Evolutionary conservation across 2,113 vertebrate species (phyloP), one percentile per base, ranked within the genome.

Genomic region (Gnathochromis pfefferi): DNA sequence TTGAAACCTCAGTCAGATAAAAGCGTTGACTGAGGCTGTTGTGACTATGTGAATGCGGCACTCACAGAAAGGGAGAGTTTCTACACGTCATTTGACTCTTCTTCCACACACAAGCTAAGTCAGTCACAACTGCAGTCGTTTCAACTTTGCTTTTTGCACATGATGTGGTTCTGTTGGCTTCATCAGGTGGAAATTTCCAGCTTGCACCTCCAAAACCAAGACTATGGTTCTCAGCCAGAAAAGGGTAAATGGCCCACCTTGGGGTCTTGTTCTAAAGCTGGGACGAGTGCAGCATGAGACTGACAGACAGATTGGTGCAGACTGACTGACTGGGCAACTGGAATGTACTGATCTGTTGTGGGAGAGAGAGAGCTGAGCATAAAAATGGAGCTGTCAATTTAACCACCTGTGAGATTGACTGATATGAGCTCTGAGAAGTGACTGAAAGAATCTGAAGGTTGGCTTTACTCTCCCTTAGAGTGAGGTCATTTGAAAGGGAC

Each of bases 341-440:
- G 17, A 7, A 65, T 65, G 17, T 35, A 2, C 1, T 2, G 17
- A 65, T 35, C 17, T 3, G 0, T 63, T 63, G 58, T 63, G 3
- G 6, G 17, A 7, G 9, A 63, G 9, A 63, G 9, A 63, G 31
- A 65, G 9, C 60, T 65, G 60, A 35, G 9, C 9, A 65, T 65
- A 65, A n/a, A 35, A 65, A 35, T 12, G 17, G 4, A 63, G 17
- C 31, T 35, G 9, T 63, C 58, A n/a, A 35, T 35, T 65, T 31
- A 58, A 31, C 55, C 26, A 58, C 26, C 26, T 9, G 26, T 58
- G 26, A 58, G 26, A 58, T 58, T 58, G 55, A 58, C 55, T 17
- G 2, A 58, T 60, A 13, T 65, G 0, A 38, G 60, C 0, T 65
- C 60, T 8, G 19, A 38, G 60, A 0, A 38, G 17, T 65, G 60